phyloP scores from a whole-genome alignment of 2,113 vertebrate species.

The Brachyhypopomus gauderio region DNA sequence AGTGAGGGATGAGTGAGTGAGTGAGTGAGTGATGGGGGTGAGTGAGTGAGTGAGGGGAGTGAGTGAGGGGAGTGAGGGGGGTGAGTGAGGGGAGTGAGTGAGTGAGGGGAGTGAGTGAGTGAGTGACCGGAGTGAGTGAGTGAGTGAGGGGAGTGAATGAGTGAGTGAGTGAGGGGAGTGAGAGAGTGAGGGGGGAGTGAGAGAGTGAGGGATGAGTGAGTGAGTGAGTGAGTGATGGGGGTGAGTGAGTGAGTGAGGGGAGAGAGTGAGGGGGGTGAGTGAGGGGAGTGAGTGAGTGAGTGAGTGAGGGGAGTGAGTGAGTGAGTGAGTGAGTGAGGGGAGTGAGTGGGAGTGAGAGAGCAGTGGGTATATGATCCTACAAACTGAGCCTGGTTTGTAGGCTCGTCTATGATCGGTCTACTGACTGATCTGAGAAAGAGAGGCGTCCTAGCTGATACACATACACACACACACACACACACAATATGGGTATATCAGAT shows the following conservation, averaged over 20 bases:
- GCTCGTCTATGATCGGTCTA: neutral
- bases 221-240: conserved; percentile 10
- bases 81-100: neutral
- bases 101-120: conserved; percentile 40
- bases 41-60: too few relatives aligned
- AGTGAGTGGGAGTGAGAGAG: neutral
- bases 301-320: too few relatives aligned
- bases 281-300: too few relatives aligned
- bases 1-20: too few relatives aligned
- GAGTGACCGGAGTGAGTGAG: conserved; percentile 21
- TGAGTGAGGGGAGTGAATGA: neutral
- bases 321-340: too few relatives aligned
- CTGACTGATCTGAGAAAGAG: conserved; percentile 18
- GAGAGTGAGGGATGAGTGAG: neutral
- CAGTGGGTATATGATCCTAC: neutral
- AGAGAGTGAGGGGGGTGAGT: neutral
- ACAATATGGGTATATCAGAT: conserved; percentile 5
- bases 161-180: neutral
- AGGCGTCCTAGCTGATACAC: neutral
- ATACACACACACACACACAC: neutral
- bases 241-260: conserved; percentile 41
- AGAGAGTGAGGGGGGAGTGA: conserved; percentile 9
- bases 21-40: too few relatives aligned
- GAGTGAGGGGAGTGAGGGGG: neutral
- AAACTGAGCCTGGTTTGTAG: neutral